These are phyloP conservation scores for Phyto melanocephala DNA, from an alignment of 2,888 invertebrate species.

Conservation along the genomic window DNA sequence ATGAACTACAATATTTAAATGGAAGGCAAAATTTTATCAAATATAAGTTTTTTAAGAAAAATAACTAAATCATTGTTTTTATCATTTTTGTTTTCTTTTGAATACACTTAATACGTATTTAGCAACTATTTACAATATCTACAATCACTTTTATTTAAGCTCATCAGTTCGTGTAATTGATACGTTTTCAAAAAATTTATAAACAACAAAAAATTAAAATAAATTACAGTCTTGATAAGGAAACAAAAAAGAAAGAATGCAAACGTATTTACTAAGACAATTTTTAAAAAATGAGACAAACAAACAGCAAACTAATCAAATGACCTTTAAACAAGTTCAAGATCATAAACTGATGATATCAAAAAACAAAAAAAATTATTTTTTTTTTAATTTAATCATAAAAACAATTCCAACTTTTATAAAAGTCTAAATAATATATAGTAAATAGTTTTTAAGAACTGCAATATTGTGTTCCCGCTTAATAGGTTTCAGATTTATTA, in stretches of 20 bases:
- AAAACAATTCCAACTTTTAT: too few species aligned
- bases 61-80: too few species aligned
- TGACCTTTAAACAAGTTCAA: conserved; percentile 9
- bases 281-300: background rate
- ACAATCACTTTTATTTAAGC: background rate
- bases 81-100: too few species aligned
- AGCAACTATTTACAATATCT: background rate
- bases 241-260: background rate
- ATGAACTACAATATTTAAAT: too few species aligned
- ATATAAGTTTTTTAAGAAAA: too few species aligned
- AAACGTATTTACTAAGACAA: background rate
- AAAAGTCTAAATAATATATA: too few species aligned
- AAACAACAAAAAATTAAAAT: background rate
- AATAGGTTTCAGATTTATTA: too few species aligned
- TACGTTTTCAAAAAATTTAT: background rate
- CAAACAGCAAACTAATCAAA: background rate
- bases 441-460: too few species aligned
- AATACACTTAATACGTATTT: background rate
- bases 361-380: too few species aligned
- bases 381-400: too few species aligned
- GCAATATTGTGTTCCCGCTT: too few species aligned
- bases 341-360: background rate
- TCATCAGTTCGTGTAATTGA: background rate
- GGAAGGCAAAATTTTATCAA: too few species aligned
- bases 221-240: background rate